Evolutionary conservation across 2,888 invertebrate species (phyloP), one percentile per base, ranked within the genome.

Genomic region (Iphiclides podalirius): DNA sequence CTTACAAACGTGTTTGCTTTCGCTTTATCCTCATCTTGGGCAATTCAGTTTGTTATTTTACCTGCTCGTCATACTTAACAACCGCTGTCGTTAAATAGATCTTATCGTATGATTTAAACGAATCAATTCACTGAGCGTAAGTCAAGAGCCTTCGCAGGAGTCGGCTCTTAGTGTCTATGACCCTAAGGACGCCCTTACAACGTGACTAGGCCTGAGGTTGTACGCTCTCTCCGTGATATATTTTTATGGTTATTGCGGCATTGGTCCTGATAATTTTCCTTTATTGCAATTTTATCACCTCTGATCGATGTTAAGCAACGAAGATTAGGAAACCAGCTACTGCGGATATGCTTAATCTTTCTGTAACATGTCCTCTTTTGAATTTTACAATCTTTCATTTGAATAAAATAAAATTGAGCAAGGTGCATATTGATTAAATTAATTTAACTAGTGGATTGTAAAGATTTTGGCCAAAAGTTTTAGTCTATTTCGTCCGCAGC

Each of bases 101-200:
- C 47, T 34, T 58, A 47, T 37, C 50, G 41, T 42, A 57, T 64
- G 57, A 61, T 62, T 63, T 63, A 58, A 64, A 69, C 55, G 61
- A 66, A 69, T 69, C 67, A 66, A 80, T 81, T 83, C 79, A 60
- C 62, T 57, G 58, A 70, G 73, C 72, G 75, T 80, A 72, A 71
- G 79, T 81, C 75, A 61, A 53, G 49, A 53, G 58, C 72, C 69
- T 75, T 73, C 60, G 60, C 41, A 28, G 31, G 52, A 54, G 41
- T 42, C 55, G 52, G 52, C 52, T 54, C 58, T 20, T 20, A 43
- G 49, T 52, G 58, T 77, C 73, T 79, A 72, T 76, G 80, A 76
- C 76, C 77, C 80, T 79, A 64, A 63, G 66, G 63, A 67, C 72
- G 83, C 78, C 79, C 81, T 82, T 71, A 73, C 75, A 70, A 74